Base-by-base conservation (phyloP, 1,140 invertebrate genomes). In the Forficula auricularia region DNA sequence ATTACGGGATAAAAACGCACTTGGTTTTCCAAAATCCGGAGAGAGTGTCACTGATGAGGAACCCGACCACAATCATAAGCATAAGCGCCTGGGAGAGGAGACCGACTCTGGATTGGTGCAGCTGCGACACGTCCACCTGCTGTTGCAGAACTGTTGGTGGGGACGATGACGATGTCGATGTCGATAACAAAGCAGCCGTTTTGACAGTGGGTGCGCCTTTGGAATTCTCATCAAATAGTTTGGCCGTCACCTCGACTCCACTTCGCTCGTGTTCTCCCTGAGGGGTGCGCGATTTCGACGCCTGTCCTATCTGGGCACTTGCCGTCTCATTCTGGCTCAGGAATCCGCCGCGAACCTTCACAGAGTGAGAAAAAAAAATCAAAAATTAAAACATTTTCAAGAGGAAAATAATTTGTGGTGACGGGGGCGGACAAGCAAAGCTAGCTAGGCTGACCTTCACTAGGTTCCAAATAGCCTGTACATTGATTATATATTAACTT, bases 11-110 rank as follows among this genome's bases (percentile, higher is more conserved):
- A 47, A 18, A 34, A 34, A 64, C 67, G 65, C 58, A 85, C 79
- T 85, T 87, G 33, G 79, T 74, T 63, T 89, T 90, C 87, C 87
- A 92, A 58, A 89, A 82, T 64, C 86, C 81, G 45, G 82, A 82
- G 38, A 89, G 66, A 1, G 84, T 88, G 59, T 92, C 88, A 9
- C 82, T 86, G 48, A 87, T 79, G 3, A 95, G 70, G 63, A 92
- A 91, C 15, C 82, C 74, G 19, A 84, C 79, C 43, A 89, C 81
- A 44, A 87, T 74, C 44, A 90, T 79, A 2, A 91, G 67, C 65
- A 80, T 72, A 39, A 85, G 69, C 7, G 87, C 88, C 65, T 91
- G 87, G 44, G 81, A 83, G 32, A 94, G 59, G 35, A 92, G 69
- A 15, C 89, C 88, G 32, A 90, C 64, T 36, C 86, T 68, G 4